Base-by-base conservation (phyloP, 2,888 invertebrate species). In the Ariolimax columbianus region DNA sequence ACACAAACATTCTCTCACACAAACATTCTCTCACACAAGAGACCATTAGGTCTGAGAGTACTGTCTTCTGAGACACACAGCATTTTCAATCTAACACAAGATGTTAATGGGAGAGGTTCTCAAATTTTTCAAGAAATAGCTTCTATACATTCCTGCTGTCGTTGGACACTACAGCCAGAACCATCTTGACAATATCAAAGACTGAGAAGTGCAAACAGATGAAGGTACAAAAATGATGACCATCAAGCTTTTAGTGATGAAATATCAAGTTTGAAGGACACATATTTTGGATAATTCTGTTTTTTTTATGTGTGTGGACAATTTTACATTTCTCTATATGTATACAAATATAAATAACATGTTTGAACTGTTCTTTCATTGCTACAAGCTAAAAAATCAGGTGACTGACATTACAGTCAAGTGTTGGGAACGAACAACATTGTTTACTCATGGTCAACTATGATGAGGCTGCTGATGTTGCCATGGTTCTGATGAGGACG, bases 401-500 rank as follows among this genome's bases (percentile, higher is more conserved):
- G 33, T 47, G 75, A 77, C 26, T 51, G 43, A 63, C 19, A 78
- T 47, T 38, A 47, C 80, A 70, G 47, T 40, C 30, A 68, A 40
- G 30, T 19, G 40, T 1, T 11, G 26, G 33, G 23, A 43, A 23
- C 40, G n/a, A n/a, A n/a, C n/a, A n/a, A n/a, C n/a, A 51, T 23
- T 11, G n/a, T 47, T 0, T 36, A 77, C 33, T 17, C 30, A 55
- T 19, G n/a, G 63, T 73, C 66, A 80, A 68, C 75, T 79, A 63
- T 55, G 59, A 36, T 70, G 38, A 14, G 84, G 80, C 33, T 43
- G 84, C 23, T 72, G 80, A 11, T 40, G 84, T 23, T 30, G 63
- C n/a, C 30, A 33, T 1, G 73, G 66, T n/a, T 78, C 51, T n/a
- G 83, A 66, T 59, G 79, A 82, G 1, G 85, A 85, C 14, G 85